A percentile compares a stretch with the other conserved stretches of the same genome.
phyloP scores from a whole-genome alignment of 2,113 vertebrate genomes.

The Myrmecophaga tridactyla region DNA sequence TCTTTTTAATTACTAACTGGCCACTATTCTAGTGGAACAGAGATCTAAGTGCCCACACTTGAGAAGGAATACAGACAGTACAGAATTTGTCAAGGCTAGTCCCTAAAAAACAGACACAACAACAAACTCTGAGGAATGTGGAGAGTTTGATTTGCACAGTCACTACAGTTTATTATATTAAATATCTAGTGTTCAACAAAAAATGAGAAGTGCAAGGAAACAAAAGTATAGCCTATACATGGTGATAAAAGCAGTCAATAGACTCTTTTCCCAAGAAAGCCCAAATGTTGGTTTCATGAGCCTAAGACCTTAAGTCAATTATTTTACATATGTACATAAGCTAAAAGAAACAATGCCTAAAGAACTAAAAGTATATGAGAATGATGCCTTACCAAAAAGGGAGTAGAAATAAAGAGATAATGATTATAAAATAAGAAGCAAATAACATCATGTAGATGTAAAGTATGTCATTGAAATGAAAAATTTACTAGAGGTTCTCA shows the following conservation, averaged over 20 bases:
- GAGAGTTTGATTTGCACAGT: not conserved
- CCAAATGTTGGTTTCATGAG: not conserved
- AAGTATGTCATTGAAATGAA: not conserved
- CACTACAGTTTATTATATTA: not conserved
- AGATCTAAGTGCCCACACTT: not conserved
- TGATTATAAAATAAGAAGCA: not conserved
- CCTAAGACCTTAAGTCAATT: not conserved
- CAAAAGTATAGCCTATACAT: not conserved
- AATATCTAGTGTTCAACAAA: not conserved
- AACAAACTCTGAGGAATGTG: not conserved
- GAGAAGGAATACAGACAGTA: not conserved
- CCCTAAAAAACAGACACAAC: not conserved
- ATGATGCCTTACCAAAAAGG: not conserved
- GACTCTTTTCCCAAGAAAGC: not conserved
- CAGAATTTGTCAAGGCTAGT: not conserved
- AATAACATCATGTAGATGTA: not conserved
- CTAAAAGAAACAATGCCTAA: not conserved
- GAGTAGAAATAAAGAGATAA: not conserved
- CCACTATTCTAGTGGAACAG: not conserved
- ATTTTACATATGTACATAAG: not conserved
- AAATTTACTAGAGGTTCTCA: not conserved
- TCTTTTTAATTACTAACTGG: not conserved
- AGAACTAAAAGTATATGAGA: not conserved
- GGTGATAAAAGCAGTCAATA: too few relatives aligned
- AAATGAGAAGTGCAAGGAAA: not conserved